phyloP scores from a whole-genome alignment of 2,888 invertebrate species.

The Bhutanitis thaidina region DNA sequence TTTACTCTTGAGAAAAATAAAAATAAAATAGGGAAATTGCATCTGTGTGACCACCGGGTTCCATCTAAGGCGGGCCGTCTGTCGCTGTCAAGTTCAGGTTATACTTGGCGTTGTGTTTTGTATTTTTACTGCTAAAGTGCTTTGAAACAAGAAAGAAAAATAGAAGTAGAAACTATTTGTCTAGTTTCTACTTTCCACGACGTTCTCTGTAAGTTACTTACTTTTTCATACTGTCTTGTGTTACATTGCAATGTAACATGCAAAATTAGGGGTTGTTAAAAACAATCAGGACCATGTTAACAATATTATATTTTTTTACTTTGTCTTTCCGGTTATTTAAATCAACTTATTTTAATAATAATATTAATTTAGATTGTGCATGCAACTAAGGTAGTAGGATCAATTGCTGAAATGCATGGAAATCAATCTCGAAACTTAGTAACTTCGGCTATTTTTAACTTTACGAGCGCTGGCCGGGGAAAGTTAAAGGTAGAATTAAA shows the following conservation, averaged over 20 bases:
- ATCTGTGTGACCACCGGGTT: conserved; percentile 31
- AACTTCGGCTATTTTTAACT: conserved; percentile 2
- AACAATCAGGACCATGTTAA: no score
- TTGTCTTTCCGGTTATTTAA: no score
- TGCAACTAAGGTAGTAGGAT: no score
- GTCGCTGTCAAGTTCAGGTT: conserved; percentile 63
- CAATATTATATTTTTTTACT: no score
- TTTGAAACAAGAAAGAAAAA: conserved; percentile 7
- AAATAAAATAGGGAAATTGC: conserved; percentile 1
- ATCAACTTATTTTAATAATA: no score
- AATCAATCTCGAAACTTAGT: not conserved
- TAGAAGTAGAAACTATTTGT: not conserved
- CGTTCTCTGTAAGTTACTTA: not conserved
- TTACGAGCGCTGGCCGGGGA: not conserved
- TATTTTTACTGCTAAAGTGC: conserved; percentile 31
- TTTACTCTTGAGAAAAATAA: no score
- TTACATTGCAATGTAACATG: not conserved
- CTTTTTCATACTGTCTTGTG: not conserved
- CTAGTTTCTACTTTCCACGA: not conserved
- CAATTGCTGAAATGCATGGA: not conserved
- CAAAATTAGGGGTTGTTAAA: no score
- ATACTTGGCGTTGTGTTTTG: conserved; percentile 47
- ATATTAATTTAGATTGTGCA: no score
- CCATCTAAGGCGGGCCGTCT: conserved; percentile 38
- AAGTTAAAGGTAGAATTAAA: conserved; percentile 1